phyloP scores from a whole-genome alignment of 2,888 invertebrate genomes.

The Copidosoma aretas region DNA sequence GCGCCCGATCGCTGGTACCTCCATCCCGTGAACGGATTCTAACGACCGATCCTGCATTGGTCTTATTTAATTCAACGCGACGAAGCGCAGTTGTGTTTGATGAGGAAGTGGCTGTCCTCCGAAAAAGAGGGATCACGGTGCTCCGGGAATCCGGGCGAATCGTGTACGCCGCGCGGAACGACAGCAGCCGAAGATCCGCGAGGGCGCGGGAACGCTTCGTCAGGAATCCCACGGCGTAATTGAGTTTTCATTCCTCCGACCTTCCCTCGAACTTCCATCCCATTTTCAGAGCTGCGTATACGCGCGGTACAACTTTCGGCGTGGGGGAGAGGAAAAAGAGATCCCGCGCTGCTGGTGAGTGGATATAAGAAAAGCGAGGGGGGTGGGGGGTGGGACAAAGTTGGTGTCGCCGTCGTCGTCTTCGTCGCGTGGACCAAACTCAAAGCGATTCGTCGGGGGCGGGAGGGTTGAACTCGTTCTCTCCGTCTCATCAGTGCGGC shows the following conservation, averaged over 20 bases:
- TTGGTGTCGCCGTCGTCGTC: background rate
- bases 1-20: too few species aligned
- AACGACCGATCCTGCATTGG: too few species aligned
- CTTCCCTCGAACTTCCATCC: slow-evolving; percentile 37
- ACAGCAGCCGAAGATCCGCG: background rate
- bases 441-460: slow-evolving; percentile 29
- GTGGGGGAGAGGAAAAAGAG: slow-evolving; percentile 1
- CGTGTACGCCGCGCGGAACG: background rate
- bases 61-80: too few species aligned
- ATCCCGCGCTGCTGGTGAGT: background rate
- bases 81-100: too few species aligned
- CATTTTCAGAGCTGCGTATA: slow-evolving; percentile 20
- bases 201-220: too few species aligned
- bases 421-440: slow-evolving; percentile 21
- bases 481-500: slow-evolving; percentile 9
- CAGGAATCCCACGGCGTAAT: slow-evolving; percentile 37
- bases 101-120: too few species aligned
- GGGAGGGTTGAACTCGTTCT: background rate
- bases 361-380: background rate
- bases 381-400: slow-evolving; percentile 17
- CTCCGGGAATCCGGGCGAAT: slow-evolving; percentile 8
- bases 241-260: slow-evolving; percentile 38
- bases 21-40: too few species aligned
- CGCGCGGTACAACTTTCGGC: slow-evolving; percentile 4
- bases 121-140: too few species aligned